Evolutionary conservation across 1,140 invertebrate genomes (phyloP).

Genomic region (Drosophila pachea): DNA sequence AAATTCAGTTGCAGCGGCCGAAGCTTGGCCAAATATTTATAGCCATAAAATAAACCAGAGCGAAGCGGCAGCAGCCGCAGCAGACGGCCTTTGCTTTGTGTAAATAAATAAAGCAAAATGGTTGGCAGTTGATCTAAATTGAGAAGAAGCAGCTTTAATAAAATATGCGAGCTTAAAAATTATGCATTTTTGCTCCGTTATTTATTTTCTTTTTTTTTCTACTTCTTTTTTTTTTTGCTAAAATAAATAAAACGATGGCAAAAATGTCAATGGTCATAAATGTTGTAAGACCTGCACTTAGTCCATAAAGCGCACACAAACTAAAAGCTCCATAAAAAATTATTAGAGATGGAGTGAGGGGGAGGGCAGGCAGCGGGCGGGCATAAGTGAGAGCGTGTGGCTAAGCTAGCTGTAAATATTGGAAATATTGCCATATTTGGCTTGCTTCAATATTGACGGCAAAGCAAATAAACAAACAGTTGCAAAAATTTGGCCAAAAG

Average conservation of each 20-base stretch:
- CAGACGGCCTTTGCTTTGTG: background rate
- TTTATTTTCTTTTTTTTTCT: background rate
- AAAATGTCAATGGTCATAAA: conserved; percentile 1
- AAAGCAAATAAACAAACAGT: background rate
- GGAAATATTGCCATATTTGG: conserved; percentile 8
- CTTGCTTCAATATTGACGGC: background rate
- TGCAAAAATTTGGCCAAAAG: background rate
- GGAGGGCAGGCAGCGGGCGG: background rate
- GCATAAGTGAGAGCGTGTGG: too few species aligned
- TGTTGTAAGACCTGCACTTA: conserved; percentile 4
- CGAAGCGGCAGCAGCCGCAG: background rate
- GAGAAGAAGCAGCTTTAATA: background rate
- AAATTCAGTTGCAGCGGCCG: too few species aligned
- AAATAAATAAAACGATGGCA: background rate
- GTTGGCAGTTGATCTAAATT: background rate
- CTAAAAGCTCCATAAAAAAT: conserved; percentile 9
- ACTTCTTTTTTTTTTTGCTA: background rate
- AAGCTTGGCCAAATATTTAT: background rate
- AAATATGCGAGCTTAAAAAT: conserved; percentile 1
- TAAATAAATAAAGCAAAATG: conserved; percentile 2
- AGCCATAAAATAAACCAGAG: background rate
- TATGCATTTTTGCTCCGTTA: background rate
- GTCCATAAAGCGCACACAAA: background rate
- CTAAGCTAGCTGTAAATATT: background rate
- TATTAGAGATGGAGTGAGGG: background rate